Conservation (phyloP, 2,888 invertebrate genomes). For the Drosophila bunnanda region DNA sequence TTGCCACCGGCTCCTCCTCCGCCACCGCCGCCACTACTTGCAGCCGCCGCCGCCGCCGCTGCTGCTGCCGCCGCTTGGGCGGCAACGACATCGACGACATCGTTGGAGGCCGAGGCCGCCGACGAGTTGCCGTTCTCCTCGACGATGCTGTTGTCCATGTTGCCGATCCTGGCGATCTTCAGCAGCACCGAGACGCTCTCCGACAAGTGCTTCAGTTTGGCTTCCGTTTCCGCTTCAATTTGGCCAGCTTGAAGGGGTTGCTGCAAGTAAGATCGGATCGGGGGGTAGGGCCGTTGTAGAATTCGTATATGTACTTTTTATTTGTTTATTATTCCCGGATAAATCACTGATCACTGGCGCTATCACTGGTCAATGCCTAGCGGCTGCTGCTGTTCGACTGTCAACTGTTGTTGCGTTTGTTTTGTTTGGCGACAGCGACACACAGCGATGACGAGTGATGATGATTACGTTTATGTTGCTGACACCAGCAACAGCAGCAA, state of each 20-base stretch:
- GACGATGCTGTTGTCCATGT: conserved; percentile 94
- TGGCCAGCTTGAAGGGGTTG: conserved; percentile 80
- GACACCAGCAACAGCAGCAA: conserved; percentile 28
- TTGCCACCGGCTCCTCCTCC: conserved; percentile 48
- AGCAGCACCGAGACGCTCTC: conserved; percentile 88
- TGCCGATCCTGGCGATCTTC: conserved; percentile 80
- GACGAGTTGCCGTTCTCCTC: conserved; percentile 92
- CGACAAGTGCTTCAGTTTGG: conserved; percentile 85
- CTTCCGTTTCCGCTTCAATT: conserved; percentile 81
- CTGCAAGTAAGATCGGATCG: conserved; percentile 39
- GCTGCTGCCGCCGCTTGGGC: conserved; percentile 44
- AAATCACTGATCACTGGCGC: conserved; percentile 5
- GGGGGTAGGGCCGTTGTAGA: conserved; percentile 10
- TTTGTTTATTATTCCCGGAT: neutral
- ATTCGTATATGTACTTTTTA: neutral
- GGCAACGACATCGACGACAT: conserved; percentile 76
- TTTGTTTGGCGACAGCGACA: conserved; percentile 61
- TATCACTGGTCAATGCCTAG: conserved; percentile 1
- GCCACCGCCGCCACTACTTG: conserved; percentile 47
- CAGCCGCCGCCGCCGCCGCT: conserved; percentile 34
- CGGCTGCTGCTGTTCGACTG: conserved; percentile 34
- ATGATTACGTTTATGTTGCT: conserved; percentile 21
- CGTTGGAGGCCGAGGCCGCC: conserved; percentile 70
- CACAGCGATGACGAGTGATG: conserved; percentile 35
- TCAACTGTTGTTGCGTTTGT: conserved; percentile 72